Evolutionary conservation across 1,140 invertebrate species (phyloP).

Genomic region (Procambarus clarkii): DNA sequence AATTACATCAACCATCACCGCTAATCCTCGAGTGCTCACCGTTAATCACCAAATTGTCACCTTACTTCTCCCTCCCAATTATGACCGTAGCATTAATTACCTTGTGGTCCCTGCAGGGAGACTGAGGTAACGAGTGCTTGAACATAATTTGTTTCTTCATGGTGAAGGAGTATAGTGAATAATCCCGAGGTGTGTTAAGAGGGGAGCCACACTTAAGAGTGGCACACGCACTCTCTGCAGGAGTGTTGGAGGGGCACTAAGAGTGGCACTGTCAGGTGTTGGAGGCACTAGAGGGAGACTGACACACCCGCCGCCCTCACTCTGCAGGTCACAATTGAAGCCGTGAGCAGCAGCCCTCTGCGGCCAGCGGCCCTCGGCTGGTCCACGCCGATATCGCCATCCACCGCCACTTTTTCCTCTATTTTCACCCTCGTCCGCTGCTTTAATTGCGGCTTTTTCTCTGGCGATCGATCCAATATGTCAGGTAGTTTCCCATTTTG

Average conservation of each 20-base stretch:
- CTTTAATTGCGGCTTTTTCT: no score
- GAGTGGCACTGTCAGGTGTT: not conserved
- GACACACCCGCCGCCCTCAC: slow-evolving; percentile 8
- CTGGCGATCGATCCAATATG: no score
- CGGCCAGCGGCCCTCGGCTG: slow-evolving; percentile 10
- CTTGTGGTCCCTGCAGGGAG: not conserved
- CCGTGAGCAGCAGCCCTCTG: not conserved
- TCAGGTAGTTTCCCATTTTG: no score
- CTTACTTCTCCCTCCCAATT: no score
- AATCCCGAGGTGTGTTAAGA: not conserved
- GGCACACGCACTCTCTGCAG: no score
- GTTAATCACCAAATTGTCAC: no score
- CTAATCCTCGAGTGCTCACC: no score
- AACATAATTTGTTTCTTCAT: slow-evolving; percentile 67
- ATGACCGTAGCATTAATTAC: not conserved
- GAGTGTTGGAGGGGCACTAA: no score
- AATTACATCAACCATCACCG: no score
- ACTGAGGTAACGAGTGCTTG: slow-evolving; percentile 47
- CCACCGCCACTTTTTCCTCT: not conserved
- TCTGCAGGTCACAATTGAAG: slow-evolving; percentile 20
- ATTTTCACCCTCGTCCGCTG: not conserved
- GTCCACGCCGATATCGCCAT: not conserved
- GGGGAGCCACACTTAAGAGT: no score
- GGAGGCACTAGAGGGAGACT: not conserved
- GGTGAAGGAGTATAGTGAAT: not conserved